phyloP scores from a whole-genome alignment of 2,113 vertebrate species.

The Archilochus colubris region DNA sequence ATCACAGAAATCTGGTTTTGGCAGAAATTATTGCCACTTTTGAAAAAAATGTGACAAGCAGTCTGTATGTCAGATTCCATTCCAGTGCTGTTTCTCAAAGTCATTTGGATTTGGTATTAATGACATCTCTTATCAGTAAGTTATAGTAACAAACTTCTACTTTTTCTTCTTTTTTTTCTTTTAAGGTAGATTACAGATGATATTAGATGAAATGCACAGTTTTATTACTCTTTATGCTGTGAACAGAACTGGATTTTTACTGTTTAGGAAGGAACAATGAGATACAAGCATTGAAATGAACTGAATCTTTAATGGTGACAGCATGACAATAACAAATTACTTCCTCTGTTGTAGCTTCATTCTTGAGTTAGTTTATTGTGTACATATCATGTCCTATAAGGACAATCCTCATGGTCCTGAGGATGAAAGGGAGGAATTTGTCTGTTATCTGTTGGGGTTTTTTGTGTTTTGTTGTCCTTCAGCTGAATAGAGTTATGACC shows the following conservation, averaged over 20 bases:
- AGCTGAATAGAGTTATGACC: neutral
- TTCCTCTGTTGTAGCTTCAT: neutral
- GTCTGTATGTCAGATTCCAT: neutral
- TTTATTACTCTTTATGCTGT: neutral
- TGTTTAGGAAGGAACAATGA: neutral
- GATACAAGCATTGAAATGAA: neutral
- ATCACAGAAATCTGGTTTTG: neutral
- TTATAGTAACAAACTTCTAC: neutral
- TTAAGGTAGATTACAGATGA: neutral
- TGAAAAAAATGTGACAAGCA: neutral
- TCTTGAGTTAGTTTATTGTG: neutral
- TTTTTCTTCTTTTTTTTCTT: neutral
- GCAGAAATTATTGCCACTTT: neutral
- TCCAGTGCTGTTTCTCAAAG: neutral
- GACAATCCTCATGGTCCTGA: neutral
- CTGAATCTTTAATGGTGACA: neutral
- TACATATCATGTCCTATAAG: neutral
- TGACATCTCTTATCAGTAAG: neutral
- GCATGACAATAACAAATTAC: neutral
- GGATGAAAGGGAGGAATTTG: neutral
- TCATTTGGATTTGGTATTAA: neutral
- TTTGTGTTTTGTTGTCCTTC: neutral
- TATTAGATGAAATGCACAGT: neutral
- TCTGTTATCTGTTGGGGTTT: neutral
- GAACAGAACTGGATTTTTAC: neutral